These are phyloP conservation scores for Dicrurus megarhynchus DNA, from an alignment of 2,113 vertebrate species.

Conservation along the genomic window DNA sequence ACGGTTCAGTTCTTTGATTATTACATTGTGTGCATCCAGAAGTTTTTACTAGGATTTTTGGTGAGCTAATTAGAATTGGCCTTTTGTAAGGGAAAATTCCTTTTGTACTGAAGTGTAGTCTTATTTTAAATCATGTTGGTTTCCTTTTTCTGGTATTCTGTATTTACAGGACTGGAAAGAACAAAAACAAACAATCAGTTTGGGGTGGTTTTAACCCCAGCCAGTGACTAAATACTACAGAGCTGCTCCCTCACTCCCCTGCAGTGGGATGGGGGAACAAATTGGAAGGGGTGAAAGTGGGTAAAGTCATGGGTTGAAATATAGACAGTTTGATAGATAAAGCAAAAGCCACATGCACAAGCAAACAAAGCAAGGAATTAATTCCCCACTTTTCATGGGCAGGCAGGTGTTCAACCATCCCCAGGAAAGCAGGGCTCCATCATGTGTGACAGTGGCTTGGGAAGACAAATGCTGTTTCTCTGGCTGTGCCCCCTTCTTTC, in stretches of 20 bases:
- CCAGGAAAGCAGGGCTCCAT: not conserved
- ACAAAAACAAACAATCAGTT: accelerated
- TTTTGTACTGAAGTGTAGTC: not conserved
- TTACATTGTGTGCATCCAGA: not conserved
- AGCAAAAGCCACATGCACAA: not conserved
- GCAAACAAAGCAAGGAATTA: not conserved
- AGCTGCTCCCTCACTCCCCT: not conserved
- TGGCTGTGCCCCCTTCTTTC: not conserved
- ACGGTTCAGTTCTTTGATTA: not conserved
- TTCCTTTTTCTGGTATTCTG: not conserved
- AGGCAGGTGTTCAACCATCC: not conserved
- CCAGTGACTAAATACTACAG: no score
- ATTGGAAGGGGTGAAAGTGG: not conserved
- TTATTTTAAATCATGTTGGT: not conserved
- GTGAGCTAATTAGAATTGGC: not conserved
- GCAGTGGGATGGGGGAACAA: not conserved
- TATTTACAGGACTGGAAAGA: not conserved
- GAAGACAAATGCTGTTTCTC: not conserved
- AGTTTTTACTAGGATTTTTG: not conserved
- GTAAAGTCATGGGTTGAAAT: not conserved
- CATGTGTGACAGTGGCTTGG: not conserved
- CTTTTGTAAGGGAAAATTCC: not conserved
- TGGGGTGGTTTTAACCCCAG: not conserved
- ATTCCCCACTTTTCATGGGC: not conserved
- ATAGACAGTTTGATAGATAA: not conserved